Evolutionary conservation across 2,888 invertebrate species (phyloP).

Genomic region (Sesia bembeciformis): DNA sequence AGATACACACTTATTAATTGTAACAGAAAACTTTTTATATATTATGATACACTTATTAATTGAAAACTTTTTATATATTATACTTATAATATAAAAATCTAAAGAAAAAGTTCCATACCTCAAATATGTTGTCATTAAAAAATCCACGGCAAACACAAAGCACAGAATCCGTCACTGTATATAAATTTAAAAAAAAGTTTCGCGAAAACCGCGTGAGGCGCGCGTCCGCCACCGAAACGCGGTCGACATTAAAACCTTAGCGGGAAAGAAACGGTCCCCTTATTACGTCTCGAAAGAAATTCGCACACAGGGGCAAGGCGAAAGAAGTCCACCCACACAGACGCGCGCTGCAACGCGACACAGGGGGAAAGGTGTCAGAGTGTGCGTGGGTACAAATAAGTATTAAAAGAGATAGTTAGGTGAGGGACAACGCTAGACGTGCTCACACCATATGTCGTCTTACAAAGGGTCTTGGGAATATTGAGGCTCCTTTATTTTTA

Average conservation of each 20-base stretch:
- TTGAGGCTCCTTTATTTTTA: too few species aligned
- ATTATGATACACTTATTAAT: not conserved
- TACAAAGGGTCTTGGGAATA: too few species aligned
- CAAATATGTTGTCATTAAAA: conserved; percentile 2
- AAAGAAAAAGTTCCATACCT: conserved; percentile 4
- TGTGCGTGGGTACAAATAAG: conserved; percentile 66
- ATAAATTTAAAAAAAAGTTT: conserved; percentile 40
- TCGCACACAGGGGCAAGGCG: conserved; percentile 59
- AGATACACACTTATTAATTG: conserved; percentile 14
- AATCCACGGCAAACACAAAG: conserved; percentile 26
- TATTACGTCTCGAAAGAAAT: conserved; percentile 75
- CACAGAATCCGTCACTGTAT: conserved; percentile 34
- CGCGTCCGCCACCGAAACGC: conserved; percentile 70
- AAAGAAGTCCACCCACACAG: conserved; percentile 69
- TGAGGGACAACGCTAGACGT: conserved; percentile 35
- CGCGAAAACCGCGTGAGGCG: conserved; percentile 60
- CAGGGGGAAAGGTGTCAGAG: conserved; percentile 40
- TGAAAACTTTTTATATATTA: not conserved
- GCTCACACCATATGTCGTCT: too few species aligned
- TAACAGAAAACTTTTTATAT: too few species aligned
- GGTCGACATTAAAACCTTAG: conserved; percentile 74
- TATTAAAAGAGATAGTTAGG: conserved; percentile 73
- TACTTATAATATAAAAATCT: conserved; percentile 10
- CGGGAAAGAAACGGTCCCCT: conserved; percentile 74
- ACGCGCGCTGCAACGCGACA: conserved; percentile 34